These are phyloP conservation scores for Odontomyia ornata DNA, from an alignment of 2,888 invertebrate genomes.

Conservation along the genomic window DNA sequence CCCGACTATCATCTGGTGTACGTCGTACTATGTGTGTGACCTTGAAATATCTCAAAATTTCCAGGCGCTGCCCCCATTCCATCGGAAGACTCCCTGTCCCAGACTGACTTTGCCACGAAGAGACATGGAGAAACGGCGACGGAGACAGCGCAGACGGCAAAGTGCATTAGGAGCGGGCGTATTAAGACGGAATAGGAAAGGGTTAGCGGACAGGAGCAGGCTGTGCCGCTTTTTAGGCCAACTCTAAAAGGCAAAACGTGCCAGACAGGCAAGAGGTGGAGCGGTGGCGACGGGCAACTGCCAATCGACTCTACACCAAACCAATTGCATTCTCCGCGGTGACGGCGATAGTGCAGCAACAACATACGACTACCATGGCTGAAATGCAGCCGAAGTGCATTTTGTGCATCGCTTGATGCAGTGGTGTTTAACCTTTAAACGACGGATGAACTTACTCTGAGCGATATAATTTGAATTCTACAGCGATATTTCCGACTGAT, in stretches of 20 bases:
- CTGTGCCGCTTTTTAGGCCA: slow-evolving; percentile 1
- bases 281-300: not conserved
- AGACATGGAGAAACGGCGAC: not conserved
- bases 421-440: not conserved
- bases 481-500: no score
- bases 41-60: slow-evolving; percentile 48
- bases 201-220: slow-evolving; percentile 17
- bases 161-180: slow-evolving; percentile 26
- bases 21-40: slow-evolving; percentile 45
- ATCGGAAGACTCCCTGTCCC: slow-evolving; percentile 29
- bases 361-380: not conserved
- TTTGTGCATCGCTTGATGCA: slow-evolving; percentile 8
- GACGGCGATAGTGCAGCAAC: not conserved
- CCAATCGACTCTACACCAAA: slow-evolving; percentile 9
- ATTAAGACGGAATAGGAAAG: slow-evolving; percentile 4
- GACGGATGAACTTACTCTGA: not conserved
- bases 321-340: slow-evolving; percentile 21
- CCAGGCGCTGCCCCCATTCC: slow-evolving; percentile 46
- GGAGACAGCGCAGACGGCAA: slow-evolving; percentile 30
- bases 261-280: slow-evolving; percentile 31
- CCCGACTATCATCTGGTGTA: slow-evolving; percentile 51
- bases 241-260: not conserved
- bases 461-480: no score
- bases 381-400: slow-evolving; percentile 37
- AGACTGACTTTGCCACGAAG: not conserved